Evolutionary conservation across 2,797 vertebrate genomes (phyloP).

Genomic region (Gephyroberyx darwinii): DNA sequence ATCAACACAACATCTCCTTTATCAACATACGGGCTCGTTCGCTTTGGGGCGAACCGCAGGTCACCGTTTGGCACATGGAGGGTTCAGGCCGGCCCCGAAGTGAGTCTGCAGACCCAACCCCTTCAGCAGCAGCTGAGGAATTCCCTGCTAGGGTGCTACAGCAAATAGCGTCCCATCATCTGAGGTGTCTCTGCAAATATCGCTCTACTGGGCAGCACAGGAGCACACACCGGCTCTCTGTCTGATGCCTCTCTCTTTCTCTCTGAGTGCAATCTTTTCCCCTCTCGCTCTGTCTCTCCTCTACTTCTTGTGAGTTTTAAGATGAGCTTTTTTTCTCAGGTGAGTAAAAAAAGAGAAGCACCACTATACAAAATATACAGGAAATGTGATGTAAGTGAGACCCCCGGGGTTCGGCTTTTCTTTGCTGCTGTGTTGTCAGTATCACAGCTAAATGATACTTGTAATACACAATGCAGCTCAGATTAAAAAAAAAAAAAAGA

Average conservation of each 20-base stretch:
- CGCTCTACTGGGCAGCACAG: constrained; percentile 51
- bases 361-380: constrained; percentile 61
- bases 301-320: constrained; percentile 16
- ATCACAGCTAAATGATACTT: not conserved
- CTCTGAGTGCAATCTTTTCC: constrained; percentile 18
- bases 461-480: not conserved
- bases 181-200: constrained; percentile 79
- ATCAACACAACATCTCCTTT: constrained; percentile 47
- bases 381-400: constrained; percentile 31
- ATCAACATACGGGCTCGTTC: constrained; percentile 58
- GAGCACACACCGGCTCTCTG: constrained; percentile 36
- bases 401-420: constrained; percentile 17
- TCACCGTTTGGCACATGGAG: constrained; percentile 57
- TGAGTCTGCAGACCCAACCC: constrained; percentile 47
- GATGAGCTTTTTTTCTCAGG: constrained; percentile 19
- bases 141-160: constrained; percentile 87
- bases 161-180: constrained; percentile 85
- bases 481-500: not conserved
- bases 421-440: constrained; percentile 23
- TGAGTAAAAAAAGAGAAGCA: constrained; percentile 55
- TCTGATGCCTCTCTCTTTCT: constrained; percentile 17
- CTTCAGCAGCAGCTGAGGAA: constrained; percentile 84
- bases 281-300: constrained; percentile 29
- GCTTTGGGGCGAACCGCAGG: constrained; percentile 37
- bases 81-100: constrained; percentile 45